phyloP scores from a whole-genome alignment of 2,888 invertebrate species.

The Dryocosmus kuriphilus region DNA sequence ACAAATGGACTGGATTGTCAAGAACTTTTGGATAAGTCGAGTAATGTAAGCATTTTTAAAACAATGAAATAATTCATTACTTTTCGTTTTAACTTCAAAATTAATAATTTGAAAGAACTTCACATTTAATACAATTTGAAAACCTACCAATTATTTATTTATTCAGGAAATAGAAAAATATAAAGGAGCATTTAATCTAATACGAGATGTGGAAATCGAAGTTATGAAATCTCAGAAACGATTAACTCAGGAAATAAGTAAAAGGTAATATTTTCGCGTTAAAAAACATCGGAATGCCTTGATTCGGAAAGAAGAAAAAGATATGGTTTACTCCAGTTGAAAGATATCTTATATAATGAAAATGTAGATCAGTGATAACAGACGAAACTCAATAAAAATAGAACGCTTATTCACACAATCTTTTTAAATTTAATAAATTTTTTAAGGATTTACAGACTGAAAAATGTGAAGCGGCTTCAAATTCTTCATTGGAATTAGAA shows the following conservation, averaged over 20 bases:
- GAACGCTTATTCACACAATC: neutral
- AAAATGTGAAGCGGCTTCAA: neutral
- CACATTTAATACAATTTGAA: neutral
- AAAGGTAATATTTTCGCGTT: neutral
- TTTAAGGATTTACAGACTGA: neutral
- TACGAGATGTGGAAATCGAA: neutral
- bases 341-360: conserved; percentile 14
- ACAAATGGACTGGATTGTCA: neutral
- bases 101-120: too few species aligned
- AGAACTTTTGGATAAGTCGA: conserved; percentile 14
- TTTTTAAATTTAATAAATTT: neutral
- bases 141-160: neutral
- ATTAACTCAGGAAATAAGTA: neutral
- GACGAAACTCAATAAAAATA: neutral
- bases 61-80: too few species aligned
- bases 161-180: neutral
- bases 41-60: neutral
- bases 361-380: conserved; percentile 20
- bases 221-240: neutral
- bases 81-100: too few species aligned
- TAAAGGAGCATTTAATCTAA: neutral
- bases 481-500: neutral
- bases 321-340: conserved; percentile 9
- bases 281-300: neutral
- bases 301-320: neutral